Evolutionary conservation across 2,797 vertebrate genomes (phyloP).

Genomic region (Danionella dracula): DNA sequence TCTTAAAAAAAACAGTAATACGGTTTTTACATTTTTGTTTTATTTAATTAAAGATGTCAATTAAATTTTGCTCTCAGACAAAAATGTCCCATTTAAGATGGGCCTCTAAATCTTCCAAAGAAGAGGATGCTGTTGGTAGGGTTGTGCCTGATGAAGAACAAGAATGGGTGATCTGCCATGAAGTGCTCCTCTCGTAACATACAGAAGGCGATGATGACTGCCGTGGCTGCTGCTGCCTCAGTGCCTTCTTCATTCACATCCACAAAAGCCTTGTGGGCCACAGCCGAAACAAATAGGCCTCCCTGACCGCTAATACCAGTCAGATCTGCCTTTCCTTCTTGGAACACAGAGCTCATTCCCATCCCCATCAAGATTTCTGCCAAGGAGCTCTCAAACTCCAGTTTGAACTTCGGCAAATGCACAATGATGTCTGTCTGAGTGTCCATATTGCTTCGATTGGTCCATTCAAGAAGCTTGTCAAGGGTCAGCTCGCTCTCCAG

Average conservation of each 20-base stretch:
- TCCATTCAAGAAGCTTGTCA: slow-evolving; percentile 82
- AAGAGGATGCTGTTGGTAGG: slow-evolving; percentile 78
- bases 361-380: slow-evolving; percentile 64
- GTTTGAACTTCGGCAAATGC: slow-evolving; percentile 83
- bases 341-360: slow-evolving; percentile 80
- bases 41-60: background rate
- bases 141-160: slow-evolving; percentile 88
- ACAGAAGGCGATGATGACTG: slow-evolving; percentile 50
- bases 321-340: slow-evolving; percentile 70
- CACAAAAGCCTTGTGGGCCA: slow-evolving; percentile 87
- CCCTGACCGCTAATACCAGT: slow-evolving; percentile 77
- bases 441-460: slow-evolving; percentile 64
- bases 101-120: slow-evolving; percentile 76
- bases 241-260: slow-evolving; percentile 96
- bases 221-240: slow-evolving; percentile 86
- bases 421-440: slow-evolving; percentile 61
- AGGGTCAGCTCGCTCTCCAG: slow-evolving; percentile 76
- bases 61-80: background rate
- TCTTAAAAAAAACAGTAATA: background rate
- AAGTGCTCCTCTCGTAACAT: slow-evolving; percentile 71
- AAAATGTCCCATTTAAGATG: slow-evolving; percentile 53
- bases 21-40: background rate
- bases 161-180: slow-evolving; percentile 83
- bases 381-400: slow-evolving; percentile 81
- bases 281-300: slow-evolving; percentile 79